Evolutionary conservation across 1,140 invertebrate genomes (phyloP).

Genomic region (Trichonephila inaurata): DNA sequence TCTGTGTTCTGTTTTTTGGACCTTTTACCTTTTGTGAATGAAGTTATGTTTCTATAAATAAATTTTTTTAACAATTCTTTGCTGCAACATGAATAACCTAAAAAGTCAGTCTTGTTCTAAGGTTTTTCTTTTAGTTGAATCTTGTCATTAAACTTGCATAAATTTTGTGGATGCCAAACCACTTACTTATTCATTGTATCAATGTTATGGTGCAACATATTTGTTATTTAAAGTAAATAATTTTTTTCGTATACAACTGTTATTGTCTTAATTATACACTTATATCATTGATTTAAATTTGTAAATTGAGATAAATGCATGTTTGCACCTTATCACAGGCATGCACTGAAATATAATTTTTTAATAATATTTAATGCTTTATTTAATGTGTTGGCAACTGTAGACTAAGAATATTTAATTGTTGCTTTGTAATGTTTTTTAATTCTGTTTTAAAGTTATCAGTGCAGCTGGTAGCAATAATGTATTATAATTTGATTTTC

Average conservation of each 20-base stretch:
- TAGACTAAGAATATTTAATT: background rate
- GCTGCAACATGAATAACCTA: background rate
- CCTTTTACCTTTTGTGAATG: too few species aligned
- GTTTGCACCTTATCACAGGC: background rate
- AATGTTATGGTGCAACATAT: conserved; percentile 46
- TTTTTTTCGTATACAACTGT: background rate
- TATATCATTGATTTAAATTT: background rate
- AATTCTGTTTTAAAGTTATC: background rate
- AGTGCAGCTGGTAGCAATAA: background rate
- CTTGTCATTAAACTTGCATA: background rate
- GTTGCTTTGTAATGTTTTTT: background rate
- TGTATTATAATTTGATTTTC: background rate
- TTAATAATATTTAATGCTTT: background rate
- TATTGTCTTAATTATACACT: background rate
- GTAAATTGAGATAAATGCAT: background rate
- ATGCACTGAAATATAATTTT: background rate
- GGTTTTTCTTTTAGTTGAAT: background rate
- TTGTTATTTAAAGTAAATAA: conserved; percentile 27
- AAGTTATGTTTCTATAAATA: too few species aligned
- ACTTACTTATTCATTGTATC: conserved; percentile 35
- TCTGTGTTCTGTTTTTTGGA: too few species aligned
- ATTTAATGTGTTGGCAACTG: background rate
- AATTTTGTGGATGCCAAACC: conserved; percentile 45
- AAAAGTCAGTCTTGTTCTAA: background rate
- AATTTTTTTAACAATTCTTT: background rate